Percentiles rank a stretch among this genome's conserved stretches.
phyloP scores from a whole-genome alignment of 2,888 invertebrate genomes.

The Zygaena filipendulae region DNA sequence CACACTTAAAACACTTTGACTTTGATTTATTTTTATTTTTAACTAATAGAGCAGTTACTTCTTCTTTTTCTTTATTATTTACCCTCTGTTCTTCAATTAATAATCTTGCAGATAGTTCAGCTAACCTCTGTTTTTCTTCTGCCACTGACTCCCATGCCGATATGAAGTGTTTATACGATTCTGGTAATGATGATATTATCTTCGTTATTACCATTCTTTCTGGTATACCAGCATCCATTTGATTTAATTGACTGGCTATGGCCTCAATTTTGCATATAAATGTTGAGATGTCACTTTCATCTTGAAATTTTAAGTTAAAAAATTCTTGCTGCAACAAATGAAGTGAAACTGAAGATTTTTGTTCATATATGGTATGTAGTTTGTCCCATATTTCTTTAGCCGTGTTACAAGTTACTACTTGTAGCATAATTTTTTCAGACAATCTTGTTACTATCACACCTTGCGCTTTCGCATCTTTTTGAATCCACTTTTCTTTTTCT shows the following conservation, averaged over 20 bases:
- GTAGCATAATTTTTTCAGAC: slow-evolving; percentile 1
- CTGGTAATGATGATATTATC: slow-evolving; percentile 18
- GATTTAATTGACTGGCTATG: too few relatives aligned
- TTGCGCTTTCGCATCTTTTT: slow-evolving; percentile 4
- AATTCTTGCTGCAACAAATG: slow-evolving; percentile 3
- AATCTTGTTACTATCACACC: slow-evolving; percentile 1
- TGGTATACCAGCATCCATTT: too few relatives aligned
- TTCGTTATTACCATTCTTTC: too few relatives aligned
- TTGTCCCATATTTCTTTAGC: slow-evolving; percentile 4
- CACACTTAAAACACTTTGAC: too few relatives aligned
- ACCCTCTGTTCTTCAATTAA: slow-evolving; percentile 9
- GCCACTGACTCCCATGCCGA: slow-evolving; percentile 18
- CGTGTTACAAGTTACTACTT: slow-evolving; percentile 1
- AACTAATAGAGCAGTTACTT: not conserved
- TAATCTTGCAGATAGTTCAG: slow-evolving; percentile 9
- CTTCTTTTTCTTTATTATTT: slow-evolving; percentile 4
- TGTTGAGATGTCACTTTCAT: too few relatives aligned
- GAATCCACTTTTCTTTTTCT: too few relatives aligned
- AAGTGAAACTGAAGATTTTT: not conserved
- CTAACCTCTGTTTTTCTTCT: slow-evolving; percentile 4
- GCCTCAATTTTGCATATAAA: too few relatives aligned
- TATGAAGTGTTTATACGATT: slow-evolving; percentile 21
- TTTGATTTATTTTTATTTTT: slow-evolving; percentile 4
- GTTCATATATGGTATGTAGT: slow-evolving; percentile 3
- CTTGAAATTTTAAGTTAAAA: slow-evolving; percentile 1